A percentile compares a stretch with the other conserved stretches of the same genome.
phyloP scores from a whole-genome alignment of 2,113 vertebrate species.

The Ictidomys tridecemlineatus region DNA sequence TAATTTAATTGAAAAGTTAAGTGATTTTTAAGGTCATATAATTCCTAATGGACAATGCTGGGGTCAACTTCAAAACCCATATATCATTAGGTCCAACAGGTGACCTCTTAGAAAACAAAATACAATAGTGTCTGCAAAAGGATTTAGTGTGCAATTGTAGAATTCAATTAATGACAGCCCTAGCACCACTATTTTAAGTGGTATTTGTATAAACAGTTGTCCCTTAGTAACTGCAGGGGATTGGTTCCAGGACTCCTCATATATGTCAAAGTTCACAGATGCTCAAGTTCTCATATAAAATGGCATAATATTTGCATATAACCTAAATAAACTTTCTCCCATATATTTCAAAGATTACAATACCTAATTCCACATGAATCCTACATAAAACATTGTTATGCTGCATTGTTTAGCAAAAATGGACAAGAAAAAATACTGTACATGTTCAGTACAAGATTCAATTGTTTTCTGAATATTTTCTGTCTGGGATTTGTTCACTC shows the following conservation, averaged over 20 bases:
- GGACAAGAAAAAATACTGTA: not conserved
- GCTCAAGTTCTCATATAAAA: not conserved
- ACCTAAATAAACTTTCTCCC: not conserved
- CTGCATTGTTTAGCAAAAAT: not conserved
- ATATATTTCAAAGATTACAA: not conserved
- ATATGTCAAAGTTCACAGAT: not conserved
- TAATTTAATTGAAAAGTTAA: conserved; percentile 17
- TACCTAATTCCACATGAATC: not conserved
- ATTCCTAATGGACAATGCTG: not conserved
- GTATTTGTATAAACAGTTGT: not conserved
- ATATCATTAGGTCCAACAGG: not conserved
- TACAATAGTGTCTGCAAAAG: not conserved
- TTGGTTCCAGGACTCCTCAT: not conserved
- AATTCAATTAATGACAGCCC: not conserved
- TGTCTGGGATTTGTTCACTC: not conserved
- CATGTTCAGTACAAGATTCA: not conserved
- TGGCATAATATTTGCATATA: not conserved
- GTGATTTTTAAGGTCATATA: not conserved
- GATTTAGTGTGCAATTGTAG: not conserved
- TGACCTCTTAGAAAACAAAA: not conserved
- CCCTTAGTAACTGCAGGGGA: not conserved
- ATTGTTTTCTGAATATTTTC: not conserved
- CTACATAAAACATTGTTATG: not conserved
- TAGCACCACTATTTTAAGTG: not conserved
- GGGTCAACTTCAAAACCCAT: not conserved